Percentiles rank a stretch among this genome's conserved stretches.
Conservation (phyloP, 2,113 vertebrate genomes). For the Phasianus colchicus region DNA sequence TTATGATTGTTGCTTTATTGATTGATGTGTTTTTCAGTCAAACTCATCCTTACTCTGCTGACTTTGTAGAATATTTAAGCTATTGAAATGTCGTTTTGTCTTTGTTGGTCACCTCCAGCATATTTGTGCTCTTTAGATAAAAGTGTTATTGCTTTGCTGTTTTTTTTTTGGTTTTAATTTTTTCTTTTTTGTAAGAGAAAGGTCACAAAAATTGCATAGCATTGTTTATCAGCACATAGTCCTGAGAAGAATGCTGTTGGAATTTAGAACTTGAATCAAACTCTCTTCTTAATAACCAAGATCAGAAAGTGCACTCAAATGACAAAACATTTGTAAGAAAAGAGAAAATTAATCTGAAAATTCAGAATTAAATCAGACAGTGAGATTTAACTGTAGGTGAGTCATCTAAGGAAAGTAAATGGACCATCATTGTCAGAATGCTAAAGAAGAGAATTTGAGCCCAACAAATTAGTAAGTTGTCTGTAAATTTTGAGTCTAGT, state of each 20-base stretch:
- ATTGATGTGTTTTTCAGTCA: constrained; percentile 10
- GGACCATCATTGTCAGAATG: background rate
- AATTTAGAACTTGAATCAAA: background rate
- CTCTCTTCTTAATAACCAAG: background rate
- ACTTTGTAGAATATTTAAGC: constrained; percentile 4
- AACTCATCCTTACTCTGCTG: background rate
- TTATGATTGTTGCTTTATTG: background rate
- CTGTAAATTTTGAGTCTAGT: background rate
- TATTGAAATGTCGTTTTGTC: constrained; percentile 19
- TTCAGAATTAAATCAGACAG: background rate
- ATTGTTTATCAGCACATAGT: background rate
- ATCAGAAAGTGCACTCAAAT: background rate
- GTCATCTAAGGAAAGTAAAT: background rate
- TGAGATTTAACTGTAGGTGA: background rate
- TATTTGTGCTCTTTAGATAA: constrained; percentile 17
- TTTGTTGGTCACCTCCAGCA: background rate
- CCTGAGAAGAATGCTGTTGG: background rate
- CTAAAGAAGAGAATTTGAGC: background rate
- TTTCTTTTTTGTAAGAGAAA: background rate
- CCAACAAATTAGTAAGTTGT: background rate
- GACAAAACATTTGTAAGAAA: background rate
- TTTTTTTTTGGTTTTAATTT: background rate
- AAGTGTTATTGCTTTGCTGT: background rate
- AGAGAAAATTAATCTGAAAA: background rate
- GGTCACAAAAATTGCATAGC: background rate